phyloP scores from a whole-genome alignment of 2,888 invertebrate species.

The Gisinianus flammeolus region DNA sequence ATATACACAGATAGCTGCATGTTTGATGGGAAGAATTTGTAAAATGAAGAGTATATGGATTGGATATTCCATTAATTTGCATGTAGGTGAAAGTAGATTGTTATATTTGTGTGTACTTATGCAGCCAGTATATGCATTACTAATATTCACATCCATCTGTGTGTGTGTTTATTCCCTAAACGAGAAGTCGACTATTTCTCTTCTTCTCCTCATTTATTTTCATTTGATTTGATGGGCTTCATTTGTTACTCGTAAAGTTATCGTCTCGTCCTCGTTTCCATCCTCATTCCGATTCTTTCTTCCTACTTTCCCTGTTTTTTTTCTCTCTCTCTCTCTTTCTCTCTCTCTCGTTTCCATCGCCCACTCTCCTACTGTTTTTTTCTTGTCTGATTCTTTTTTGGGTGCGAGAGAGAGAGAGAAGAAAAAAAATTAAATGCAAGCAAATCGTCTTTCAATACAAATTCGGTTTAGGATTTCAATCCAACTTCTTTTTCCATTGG shows the following conservation, averaged over 20 bases:
- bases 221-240: slow-evolving; percentile 33
- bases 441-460: neutral
- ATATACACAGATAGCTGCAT: neutral
- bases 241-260: slow-evolving; percentile 17
- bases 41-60: too few relatives aligned
- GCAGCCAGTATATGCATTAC: neutral
- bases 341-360: neutral
- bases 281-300: neutral
- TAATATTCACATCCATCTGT: neutral
- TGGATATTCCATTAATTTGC: too few relatives aligned
- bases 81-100: slow-evolving; percentile 1
- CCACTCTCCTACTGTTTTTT: neutral
- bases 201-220: slow-evolving; percentile 34
- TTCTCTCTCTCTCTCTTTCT: neutral
- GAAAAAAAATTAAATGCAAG: neutral
- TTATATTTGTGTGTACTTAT: neutral
- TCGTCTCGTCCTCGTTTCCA: neutral
- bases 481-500: neutral
- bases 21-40: too few relatives aligned
- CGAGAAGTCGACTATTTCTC: neutral
- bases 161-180: neutral
- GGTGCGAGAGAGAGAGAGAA: neutral
- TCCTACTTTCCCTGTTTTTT: neutral
- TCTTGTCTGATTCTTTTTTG: neutral
- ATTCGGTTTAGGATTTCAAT: too few relatives aligned